Percentiles rank a stretch among this genome's conserved stretches.
phyloP scores from a whole-genome alignment of 2,888 invertebrate genomes.

The Spodoptera exigua region DNA sequence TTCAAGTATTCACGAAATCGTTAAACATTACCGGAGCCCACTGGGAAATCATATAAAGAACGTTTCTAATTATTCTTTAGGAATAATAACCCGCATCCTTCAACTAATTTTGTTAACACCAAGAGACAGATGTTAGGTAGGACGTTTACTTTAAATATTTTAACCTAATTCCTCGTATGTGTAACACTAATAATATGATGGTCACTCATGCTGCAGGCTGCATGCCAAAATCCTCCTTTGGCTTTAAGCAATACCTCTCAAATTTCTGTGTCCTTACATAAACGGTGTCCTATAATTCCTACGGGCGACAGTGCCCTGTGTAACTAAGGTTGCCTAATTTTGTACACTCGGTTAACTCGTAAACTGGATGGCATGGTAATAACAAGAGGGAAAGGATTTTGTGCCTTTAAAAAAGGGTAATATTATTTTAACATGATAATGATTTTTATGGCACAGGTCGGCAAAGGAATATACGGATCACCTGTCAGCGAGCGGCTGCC shows the following conservation, averaged over 20 bases:
- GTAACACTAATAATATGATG: conserved; percentile 40
- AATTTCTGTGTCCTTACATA: conserved; percentile 23
- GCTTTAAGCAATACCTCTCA: conserved; percentile 12
- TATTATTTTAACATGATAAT: conserved; percentile 36
- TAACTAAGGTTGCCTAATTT: conserved; percentile 51
- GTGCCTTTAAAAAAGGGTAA: conserved; percentile 37
- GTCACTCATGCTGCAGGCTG: conserved; percentile 2
- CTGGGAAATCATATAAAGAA: conserved; percentile 58
- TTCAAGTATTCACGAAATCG: conserved; percentile 40
- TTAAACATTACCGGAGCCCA: conserved; percentile 27
- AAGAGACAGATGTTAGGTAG: conserved; percentile 4
- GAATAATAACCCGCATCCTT: conserved; percentile 38
- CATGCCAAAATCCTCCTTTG: conserved; percentile 10
- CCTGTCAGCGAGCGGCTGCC: too few relatives aligned
- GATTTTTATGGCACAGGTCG: too few relatives aligned
- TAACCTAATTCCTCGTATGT: conserved; percentile 28
- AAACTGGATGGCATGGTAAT: conserved; percentile 36
- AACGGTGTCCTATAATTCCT: conserved; percentile 33
- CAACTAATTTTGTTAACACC: conserved; percentile 38
- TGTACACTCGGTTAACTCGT: conserved; percentile 46
- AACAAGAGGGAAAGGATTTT: conserved; percentile 34
- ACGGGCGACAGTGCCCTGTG: conserved; percentile 35
- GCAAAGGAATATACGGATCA: too few relatives aligned
- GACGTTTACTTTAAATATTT: conserved; percentile 32
- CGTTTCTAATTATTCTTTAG: conserved; percentile 46